Base-by-base conservation (phyloP, 37 sponge, comb jelly and placozoan genomes). In the Crambe crambe region DNA sequence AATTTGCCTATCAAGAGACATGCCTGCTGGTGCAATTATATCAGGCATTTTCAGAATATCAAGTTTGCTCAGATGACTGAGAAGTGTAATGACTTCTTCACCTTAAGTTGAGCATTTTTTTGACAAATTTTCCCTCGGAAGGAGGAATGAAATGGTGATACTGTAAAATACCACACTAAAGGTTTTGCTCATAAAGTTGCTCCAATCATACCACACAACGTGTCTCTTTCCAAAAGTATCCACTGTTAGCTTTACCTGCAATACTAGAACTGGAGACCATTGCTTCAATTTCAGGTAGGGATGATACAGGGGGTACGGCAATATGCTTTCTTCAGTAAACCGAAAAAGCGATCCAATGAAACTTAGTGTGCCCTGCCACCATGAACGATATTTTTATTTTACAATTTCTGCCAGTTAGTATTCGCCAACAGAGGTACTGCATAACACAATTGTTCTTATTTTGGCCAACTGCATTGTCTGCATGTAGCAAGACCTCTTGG, bases 361-460 rank as follows among this genome's bases (percentile, higher is more conserved):
- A 47, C 41, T 56, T 65, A 5, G 76, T 83, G 41, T 83, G 84
- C 40, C 84, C 84, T 31, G 65, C 84, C 31, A 75, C 39, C 27
- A 83, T 32, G 34, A 83, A 83, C 0, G 69, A 67, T 3, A 75
- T 21, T 12, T 74, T 75, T 4, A 74, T 54, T n/a, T 72, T 59
- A 5, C 56, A 73, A 66, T 75, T 74, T n/a, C 68, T 34, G 15
- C 54, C 54, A 20, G 76, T 56, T 6, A 83, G 68, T 0, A 26
- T 22, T 42, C 84, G 30, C 84, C 84, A 75, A 4, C 42, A 25
- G 6, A 83, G 70, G 29, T 83, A 83, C 56, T 83, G 76, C 39
- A 83, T 30, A 74, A 83, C 73, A 58, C 41, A 65, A 66, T 83
- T 83, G 42, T 75, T 83, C n/a, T 83, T 83, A 47, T 83, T 83